Evolutionary conservation across 1,140 invertebrate genomes (phyloP), one percentile per base, ranked within the genome.

Genomic region (Aphelinus atriplicis): DNA sequence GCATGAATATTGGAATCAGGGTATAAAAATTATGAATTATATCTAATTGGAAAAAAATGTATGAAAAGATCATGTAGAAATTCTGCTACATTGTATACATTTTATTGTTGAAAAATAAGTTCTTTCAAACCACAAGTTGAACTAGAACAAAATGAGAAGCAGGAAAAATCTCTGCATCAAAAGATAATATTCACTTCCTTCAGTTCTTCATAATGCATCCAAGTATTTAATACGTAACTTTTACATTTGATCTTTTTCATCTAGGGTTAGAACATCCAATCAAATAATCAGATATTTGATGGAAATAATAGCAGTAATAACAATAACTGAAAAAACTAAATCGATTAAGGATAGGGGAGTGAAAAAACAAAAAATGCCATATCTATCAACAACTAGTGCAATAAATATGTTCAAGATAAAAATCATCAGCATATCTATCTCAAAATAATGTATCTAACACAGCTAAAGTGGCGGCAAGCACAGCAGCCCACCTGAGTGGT

Each of bases 401-500:
- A 74, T 26, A 46, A 70, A 3, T 42, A 70, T 60, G 45, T 46
- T 53, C 5, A 61, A 61, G 47, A 60, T 9, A 70, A 42, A 61
- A 60, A 57, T 42, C n/a, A 60, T 65, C 6, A 61, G 9, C 26
- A 77, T 62, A 68, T 77, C 66, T 58, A 70, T 48, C 45, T 57
- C 46, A 58, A 67, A 57, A 3, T 45, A 53, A 65, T 62, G 57
- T 60, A 66, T 61, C 50, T 76, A 72, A 63, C 68, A 65, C 45
- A 77, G 45, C 66, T 65, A 73, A 47, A 26, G 63, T 45, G 79
- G 74, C 72, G 78, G 78, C 79, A 81, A 82, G 55, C 78, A 80
- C 79, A 81, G 74, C 78, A 80, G 78, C 84, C 82, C 84, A 85
- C 84, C 83, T 84, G 83, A 82, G 79, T 85, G 83, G 78, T 82